Conservation (phyloP, 2,797 vertebrate species). For the Sibirionetta formosa region DNA sequence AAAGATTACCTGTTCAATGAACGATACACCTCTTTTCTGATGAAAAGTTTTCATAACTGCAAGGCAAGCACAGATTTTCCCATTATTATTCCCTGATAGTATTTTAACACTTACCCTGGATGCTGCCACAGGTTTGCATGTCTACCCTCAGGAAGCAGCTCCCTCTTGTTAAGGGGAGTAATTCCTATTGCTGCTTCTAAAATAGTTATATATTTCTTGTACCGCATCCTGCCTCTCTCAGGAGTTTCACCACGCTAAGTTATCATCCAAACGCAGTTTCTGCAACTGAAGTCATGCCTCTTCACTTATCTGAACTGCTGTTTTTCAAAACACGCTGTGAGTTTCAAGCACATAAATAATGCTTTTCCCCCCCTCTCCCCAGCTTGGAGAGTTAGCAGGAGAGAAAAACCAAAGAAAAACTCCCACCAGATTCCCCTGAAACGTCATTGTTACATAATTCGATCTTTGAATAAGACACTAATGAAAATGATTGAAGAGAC, state of each 20-base stretch:
- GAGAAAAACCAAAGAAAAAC: conserved; percentile 43
- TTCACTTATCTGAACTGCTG: conserved; percentile 5
- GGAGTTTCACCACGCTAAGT: neutral
- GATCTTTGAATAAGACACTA: conserved; percentile 90
- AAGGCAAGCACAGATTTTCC: neutral
- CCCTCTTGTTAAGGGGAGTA: conserved; percentile 94
- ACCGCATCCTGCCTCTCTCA: conserved; percentile 88
- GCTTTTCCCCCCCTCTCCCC: neutral
- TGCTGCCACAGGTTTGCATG: conserved; percentile 92
- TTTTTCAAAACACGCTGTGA: conserved; percentile 7
- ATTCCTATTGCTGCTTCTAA: conserved; percentile 94
- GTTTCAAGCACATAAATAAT: neutral
- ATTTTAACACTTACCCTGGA: conserved; percentile 89
- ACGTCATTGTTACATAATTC: conserved; percentile 90
- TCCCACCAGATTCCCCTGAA: conserved; percentile 66
- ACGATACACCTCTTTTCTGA: neutral
- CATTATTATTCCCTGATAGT: neutral
- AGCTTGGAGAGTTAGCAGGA: neutral
- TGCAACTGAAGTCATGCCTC: conserved; percentile 51
- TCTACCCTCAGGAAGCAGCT: conserved; percentile 91
- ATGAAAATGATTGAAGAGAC: conserved; percentile 89
- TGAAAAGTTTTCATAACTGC: neutral
- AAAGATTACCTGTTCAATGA: neutral
- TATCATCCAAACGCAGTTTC: neutral
- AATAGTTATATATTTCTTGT: conserved; percentile 96